These are phyloP conservation scores for Calameuta idolon DNA, from an alignment of 2,888 invertebrate species.

Conservation along the genomic window DNA sequence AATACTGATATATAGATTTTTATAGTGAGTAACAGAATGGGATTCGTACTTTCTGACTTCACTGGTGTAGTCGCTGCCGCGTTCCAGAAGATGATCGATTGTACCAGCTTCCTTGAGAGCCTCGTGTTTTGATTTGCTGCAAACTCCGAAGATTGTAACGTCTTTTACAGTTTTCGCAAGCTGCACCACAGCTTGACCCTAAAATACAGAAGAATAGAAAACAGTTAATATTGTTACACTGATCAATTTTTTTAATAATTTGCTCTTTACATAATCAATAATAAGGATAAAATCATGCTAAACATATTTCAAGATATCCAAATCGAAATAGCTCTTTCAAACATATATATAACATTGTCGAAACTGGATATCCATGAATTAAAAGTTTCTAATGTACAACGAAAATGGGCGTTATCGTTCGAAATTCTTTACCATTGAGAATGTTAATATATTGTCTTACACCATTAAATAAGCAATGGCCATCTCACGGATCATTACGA, in stretches of 20 bases:
- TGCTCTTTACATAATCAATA: not conserved
- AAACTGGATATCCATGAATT: no score
- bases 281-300: not conserved
- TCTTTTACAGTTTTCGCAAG: slow-evolving; percentile 83
- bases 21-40: not conserved
- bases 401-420: no score
- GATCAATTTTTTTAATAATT: not conserved
- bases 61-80: slow-evolving; percentile 83
- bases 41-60: slow-evolving; percentile 84
- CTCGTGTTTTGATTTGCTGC: slow-evolving; percentile 87
- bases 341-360: not conserved
- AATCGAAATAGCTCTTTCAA: not conserved
- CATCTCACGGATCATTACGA: no score
- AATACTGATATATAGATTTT: slow-evolving; percentile 7
- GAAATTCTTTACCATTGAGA: no score
- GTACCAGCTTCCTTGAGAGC: slow-evolving; percentile 78
- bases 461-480: no score
- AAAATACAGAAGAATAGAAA: slow-evolving; percentile 42
- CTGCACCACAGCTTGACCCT: slow-evolving; percentile 90
- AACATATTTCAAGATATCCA: not conserved
- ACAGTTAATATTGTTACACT: not conserved
- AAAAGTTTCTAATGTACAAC: no score
- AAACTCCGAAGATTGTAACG: slow-evolving; percentile 86
- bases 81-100: slow-evolving; percentile 84
- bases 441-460: no score